Conservation (phyloP, 2,113 vertebrate species). For the Ctenomys sociabilis region DNA sequence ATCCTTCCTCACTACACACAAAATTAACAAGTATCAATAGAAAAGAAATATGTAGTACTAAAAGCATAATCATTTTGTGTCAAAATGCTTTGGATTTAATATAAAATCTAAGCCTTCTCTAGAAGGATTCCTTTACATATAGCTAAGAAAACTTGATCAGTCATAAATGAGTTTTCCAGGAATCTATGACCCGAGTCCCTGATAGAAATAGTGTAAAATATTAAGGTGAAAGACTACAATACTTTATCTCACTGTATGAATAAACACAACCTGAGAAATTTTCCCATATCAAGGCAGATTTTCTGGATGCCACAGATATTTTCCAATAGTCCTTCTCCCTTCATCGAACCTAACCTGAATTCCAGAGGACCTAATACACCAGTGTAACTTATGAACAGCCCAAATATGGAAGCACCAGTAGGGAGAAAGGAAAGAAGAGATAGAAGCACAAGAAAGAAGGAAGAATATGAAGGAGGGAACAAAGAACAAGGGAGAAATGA, state of each 20-base stretch:
- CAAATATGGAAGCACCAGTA: background rate
- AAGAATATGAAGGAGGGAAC: no score
- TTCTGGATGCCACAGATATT: slow-evolving; percentile 8
- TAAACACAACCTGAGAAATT: slow-evolving; percentile 47
- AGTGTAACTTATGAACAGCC: background rate
- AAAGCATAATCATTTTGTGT: slow-evolving; percentile 74
- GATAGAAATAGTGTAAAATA: slow-evolving; percentile 78
- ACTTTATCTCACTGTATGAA: slow-evolving; percentile 31
- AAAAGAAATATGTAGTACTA: slow-evolving; percentile 59
- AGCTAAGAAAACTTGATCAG: slow-evolving; percentile 71
- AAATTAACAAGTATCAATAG: slow-evolving; percentile 66
- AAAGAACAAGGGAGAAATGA: background rate
- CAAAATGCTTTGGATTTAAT: slow-evolving; percentile 72
- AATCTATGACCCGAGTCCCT: slow-evolving; percentile 73
- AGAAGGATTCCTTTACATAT: slow-evolving; percentile 72
- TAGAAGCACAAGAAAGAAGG: background rate
- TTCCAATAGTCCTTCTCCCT: background rate
- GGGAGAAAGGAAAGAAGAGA: background rate
- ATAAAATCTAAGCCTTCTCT: slow-evolving; percentile 64
- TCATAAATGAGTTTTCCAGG: slow-evolving; percentile 60
- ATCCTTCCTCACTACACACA: slow-evolving; percentile 70
- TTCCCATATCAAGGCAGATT: background rate
- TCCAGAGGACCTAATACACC: background rate
- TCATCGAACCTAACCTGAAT: background rate
- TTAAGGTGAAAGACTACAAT: slow-evolving; percentile 66